Evolutionary conservation across 2,888 invertebrate species (phyloP).

Genomic region (Machimus atricapillus): DNA sequence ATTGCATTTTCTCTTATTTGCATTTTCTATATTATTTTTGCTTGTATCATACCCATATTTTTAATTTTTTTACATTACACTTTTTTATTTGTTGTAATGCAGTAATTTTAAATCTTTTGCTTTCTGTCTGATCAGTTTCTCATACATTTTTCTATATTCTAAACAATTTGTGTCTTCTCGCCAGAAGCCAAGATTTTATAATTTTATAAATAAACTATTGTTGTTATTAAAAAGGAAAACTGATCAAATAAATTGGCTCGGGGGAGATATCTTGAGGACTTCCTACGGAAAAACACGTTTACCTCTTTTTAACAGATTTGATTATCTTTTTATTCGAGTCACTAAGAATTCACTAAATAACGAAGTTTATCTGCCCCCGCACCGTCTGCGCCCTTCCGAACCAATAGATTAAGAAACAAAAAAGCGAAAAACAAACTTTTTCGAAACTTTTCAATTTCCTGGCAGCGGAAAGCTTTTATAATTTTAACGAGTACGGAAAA

Average conservation of each 20-base stretch:
- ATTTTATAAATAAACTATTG: too few relatives aligned
- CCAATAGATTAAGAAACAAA: conserved; percentile 27
- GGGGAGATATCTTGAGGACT: background rate
- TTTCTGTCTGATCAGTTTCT: too few relatives aligned
- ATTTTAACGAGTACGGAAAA: conserved; percentile 26
- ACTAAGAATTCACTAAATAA: background rate
- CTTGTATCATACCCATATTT: too few relatives aligned
- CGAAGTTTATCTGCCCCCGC: background rate
- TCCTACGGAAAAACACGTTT: background rate
- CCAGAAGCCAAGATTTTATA: too few relatives aligned
- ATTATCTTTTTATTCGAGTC: background rate
- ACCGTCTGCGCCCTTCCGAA: background rate
- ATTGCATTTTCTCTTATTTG: too few relatives aligned
- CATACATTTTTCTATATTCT: too few relatives aligned
- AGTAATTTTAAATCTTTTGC: too few relatives aligned
- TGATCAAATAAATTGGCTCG: background rate
- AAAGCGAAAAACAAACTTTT: conserved; percentile 21
- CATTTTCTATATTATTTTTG: too few relatives aligned
- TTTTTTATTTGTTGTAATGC: too few relatives aligned
- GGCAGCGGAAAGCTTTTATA: conserved; percentile 21
- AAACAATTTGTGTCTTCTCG: too few relatives aligned
- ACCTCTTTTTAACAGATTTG: background rate
- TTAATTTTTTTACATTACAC: too few relatives aligned
- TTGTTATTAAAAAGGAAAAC: background rate
- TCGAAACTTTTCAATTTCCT: conserved; percentile 27